A percentile compares a stretch with the other conserved stretches of the same genome.
phyloP scores from a whole-genome alignment of 2,888 invertebrate species.

The Bellardia bayeri region DNA sequence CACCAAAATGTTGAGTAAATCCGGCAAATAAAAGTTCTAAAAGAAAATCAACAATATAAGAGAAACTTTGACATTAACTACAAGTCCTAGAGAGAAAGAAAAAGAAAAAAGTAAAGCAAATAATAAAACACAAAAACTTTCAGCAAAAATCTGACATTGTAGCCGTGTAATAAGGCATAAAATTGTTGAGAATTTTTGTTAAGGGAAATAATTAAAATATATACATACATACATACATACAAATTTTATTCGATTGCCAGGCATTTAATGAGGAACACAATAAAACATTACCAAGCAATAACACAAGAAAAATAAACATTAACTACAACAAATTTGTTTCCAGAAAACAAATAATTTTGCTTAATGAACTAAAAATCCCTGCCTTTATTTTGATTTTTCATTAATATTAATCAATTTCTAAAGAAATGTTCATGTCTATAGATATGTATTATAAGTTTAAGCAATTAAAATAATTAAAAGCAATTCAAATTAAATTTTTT shows the following conservation, averaged over 20 bases:
- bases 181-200: constrained; percentile 49
- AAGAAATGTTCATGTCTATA: background rate
- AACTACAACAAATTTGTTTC: background rate
- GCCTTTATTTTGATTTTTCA: background rate
- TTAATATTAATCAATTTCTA: background rate
- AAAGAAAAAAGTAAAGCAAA: background rate
- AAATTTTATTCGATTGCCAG: background rate
- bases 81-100: background rate
- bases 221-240: constrained; percentile 9
- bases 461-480: background rate
- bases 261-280: background rate
- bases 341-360: background rate
- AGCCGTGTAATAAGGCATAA: constrained; percentile 59
- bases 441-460: background rate
- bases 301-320: background rate
- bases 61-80: constrained; percentile 23
- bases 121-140: constrained; percentile 43
- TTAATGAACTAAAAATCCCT: background rate
- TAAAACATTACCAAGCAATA: background rate
- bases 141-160: constrained; percentile 55
- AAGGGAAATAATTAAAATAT: constrained; percentile 46
- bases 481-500: background rate
- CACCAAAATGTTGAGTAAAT: background rate
- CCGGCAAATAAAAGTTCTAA: background rate
- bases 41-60: background rate